Evolutionary conservation across 2,888 invertebrate species (phyloP), one percentile per base, ranked within the genome.

Genomic region (Chymomyza procnemis): DNA sequence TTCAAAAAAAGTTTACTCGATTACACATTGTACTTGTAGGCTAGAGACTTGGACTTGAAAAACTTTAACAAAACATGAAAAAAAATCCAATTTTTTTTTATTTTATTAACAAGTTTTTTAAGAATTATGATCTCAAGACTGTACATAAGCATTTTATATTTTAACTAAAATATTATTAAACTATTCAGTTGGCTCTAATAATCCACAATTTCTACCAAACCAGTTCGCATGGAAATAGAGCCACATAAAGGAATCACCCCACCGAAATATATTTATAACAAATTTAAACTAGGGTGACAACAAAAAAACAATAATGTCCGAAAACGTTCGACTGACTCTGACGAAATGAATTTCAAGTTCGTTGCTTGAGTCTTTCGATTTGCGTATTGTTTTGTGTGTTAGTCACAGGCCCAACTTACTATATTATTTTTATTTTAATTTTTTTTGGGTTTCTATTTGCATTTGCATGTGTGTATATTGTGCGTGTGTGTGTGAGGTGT

Each of bases 301-400:
- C 12, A 19, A 47, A 18, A 46, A 59, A 46, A 59, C 34, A 22
- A 47, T 18, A 47, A n/a, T n/a, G n/a, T n/a, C n/a, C n/a, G 34
- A 26, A 26, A 26, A 26, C 16, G 14, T 8, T 16, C 34, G 52
- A 14, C 41, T 14, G 59, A 61, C 52, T 73, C 69, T 82, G 81
- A 83, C 73, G 76, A 86, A 83, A 83, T 77, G 72, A 72, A 61
- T 78, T 82, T 85, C 84, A 85, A 85, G 86, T 87, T 87, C 82
- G 87, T 82, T 78, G 84, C 72, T 76, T 75, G 75, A 78, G 82
- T 84, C 82, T 85, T 85, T 80, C 74, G 74, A 80, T 77, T 86
- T 79, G 73, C 81, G 76, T 84, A 72, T 73, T 71, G 59, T 54
- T 54, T 48, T 55, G 60, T 14, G 18, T 69, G 75, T 83, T 83